Evolutionary conservation across 1,140 invertebrate species (phyloP), one percentile per base, ranked within the genome.

Genomic region (Lysiphlebus fabarum): DNA sequence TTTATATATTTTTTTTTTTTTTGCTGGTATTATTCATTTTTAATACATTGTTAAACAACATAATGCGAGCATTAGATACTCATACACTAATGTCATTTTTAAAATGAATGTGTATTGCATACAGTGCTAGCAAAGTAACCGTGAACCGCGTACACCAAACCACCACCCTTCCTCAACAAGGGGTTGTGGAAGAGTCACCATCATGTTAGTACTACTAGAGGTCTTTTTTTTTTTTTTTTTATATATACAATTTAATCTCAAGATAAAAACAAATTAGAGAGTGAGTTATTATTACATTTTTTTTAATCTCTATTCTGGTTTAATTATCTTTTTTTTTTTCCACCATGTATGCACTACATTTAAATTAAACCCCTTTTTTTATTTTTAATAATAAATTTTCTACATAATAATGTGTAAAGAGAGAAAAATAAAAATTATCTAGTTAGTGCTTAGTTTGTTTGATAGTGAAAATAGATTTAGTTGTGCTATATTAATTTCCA

Each of bases 61-160:
- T 26, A 26, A 26, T 26, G 17, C 17, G 17, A 26, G 17, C 17
- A 26, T 26, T 26, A 26, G 17, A 26, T 26, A 26, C 17, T 26
- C 17, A 26, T 1, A 26, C 17, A 26, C 40, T 44, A 7, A 10
- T 44, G n/a, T 56, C 53, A 33, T 43, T 41, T 41, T 10, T 45
- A 45, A 10, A n/a, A n/a, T n/a, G n/a, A n/a, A n/a, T 3, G 17
- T 26, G 17, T 38, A n/a, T 54, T 63, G 54, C 54, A 50, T 49
- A 61, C 56, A 61, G 62, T 61, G 66, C 66, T 51, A 69, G 72
- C 74, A 78, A 77, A 76, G 77, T 78, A 77, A 65, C 77, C 76
- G 70, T 71, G 69, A 78, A 78, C 76, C 77, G 76, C 73, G 74
- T 77, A 78, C 76, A 79, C 77, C 77, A 79, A 79, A 79, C 76